Evolutionary conservation across 2,797 vertebrate species (phyloP).

Genomic region (Alca torda): DNA sequence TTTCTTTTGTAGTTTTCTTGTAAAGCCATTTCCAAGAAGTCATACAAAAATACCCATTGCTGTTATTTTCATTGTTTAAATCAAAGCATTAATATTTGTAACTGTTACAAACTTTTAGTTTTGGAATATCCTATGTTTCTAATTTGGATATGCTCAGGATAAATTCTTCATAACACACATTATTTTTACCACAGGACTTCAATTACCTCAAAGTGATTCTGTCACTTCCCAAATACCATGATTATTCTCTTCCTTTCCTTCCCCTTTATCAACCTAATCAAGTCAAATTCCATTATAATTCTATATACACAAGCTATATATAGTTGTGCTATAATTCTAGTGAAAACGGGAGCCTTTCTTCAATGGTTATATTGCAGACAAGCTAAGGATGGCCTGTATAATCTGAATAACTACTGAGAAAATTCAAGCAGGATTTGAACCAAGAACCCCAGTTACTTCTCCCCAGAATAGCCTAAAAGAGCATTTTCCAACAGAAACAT

Average conservation of each 20-base stretch:
- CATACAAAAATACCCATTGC: background rate
- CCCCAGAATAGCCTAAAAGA: background rate
- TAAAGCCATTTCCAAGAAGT: background rate
- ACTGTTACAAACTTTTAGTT: background rate
- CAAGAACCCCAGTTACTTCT: background rate
- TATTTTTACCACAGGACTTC: background rate
- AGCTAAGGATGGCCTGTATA: background rate
- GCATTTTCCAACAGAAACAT: background rate
- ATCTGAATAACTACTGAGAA: background rate
- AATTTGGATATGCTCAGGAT: background rate
- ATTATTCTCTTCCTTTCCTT: background rate
- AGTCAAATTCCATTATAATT: background rate
- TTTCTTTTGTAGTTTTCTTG: background rate
- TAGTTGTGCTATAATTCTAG: background rate
- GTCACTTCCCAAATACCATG: background rate
- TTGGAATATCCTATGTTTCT: background rate
- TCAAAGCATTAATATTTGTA: background rate
- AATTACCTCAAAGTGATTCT: background rate
- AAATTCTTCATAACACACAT: background rate
- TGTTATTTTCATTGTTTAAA: background rate
- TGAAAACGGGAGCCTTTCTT: background rate
- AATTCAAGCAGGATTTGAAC: background rate
- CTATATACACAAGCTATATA: background rate
- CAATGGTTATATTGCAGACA: accelerated
- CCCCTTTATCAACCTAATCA: background rate